Evolutionary conservation across 2,888 invertebrate species (phyloP).

Genomic region (Baccha elongata): DNA sequence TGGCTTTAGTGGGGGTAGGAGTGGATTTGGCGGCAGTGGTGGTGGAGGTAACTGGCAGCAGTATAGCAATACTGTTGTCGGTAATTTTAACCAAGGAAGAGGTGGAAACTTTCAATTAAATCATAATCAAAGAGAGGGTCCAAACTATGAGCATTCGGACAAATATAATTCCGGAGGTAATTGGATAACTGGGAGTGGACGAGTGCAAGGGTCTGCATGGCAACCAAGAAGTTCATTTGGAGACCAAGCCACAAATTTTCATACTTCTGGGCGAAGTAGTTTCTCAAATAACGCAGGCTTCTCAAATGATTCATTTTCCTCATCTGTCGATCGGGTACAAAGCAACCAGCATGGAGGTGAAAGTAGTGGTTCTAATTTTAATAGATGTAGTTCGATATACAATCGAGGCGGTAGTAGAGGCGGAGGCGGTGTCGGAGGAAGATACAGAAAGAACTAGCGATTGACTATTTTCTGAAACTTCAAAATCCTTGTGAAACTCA

Average conservation of each 20-base stretch:
- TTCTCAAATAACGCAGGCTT: neutral
- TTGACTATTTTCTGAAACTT: too few species aligned
- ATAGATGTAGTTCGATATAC: slow-evolving; percentile 76
- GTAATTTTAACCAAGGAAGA: slow-evolving; percentile 39
- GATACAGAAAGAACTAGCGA: slow-evolving; percentile 65
- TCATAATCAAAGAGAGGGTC: slow-evolving; percentile 35
- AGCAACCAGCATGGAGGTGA: slow-evolving; percentile 41
- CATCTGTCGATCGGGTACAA: slow-evolving; percentile 61
- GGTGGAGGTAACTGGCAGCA: slow-evolving; percentile 76
- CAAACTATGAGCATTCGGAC: slow-evolving; percentile 17
- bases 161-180: slow-evolving; percentile 55
- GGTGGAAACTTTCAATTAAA: slow-evolving; percentile 30
- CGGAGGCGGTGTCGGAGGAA: slow-evolving; percentile 59
- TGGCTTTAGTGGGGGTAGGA: slow-evolving; percentile 76
- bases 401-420: slow-evolving; percentile 78
- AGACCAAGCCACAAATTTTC: slow-evolving; percentile 59
- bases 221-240: slow-evolving; percentile 66
- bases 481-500: too few species aligned
- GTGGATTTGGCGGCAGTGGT: slow-evolving; percentile 78
- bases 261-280: slow-evolving; percentile 5
- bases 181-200: slow-evolving; percentile 79
- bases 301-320: slow-evolving; percentile 73
- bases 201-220: slow-evolving; percentile 82
- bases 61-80: slow-evolving; percentile 55
- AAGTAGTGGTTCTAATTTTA: slow-evolving; percentile 67